A percentile compares a stretch with the other conserved stretches of the same genome.
phyloP scores from a whole-genome alignment of 2,888 invertebrate species.

The Drosophila nigritarsus region DNA sequence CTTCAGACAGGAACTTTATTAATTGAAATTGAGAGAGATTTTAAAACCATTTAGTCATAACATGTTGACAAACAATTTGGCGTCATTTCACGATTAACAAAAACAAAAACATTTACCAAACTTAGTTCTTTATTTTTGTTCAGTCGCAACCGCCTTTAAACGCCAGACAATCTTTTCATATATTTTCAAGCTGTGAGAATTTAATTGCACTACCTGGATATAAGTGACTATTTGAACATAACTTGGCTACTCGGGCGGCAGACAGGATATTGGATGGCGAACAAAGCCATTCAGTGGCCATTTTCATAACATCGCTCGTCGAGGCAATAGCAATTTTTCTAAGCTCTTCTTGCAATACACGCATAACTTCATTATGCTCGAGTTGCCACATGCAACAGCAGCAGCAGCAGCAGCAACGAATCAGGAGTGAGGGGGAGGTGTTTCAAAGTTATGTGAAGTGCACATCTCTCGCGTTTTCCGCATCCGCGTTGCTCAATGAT shows the following conservation, averaged over 20 bases:
- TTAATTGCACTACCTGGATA: constrained; percentile 24
- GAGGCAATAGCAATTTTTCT: constrained; percentile 58
- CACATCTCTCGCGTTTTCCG: constrained; percentile 72
- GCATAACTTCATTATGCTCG: constrained; percentile 70
- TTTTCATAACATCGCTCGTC: constrained; percentile 39
- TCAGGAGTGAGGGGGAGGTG: background rate
- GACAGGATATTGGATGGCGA: constrained; percentile 4
- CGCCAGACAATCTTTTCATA: background rate
- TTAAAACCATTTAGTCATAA: background rate
- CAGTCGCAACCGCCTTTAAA: background rate
- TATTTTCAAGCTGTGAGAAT: background rate
- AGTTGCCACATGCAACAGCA: constrained; percentile 51
- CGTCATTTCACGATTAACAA: background rate
- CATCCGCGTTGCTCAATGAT: constrained; percentile 79
- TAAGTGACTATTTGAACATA: constrained; percentile 6
- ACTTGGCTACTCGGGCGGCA: constrained; percentile 17
- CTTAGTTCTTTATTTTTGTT: background rate
- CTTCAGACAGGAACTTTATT: background rate
- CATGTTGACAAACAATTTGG: background rate
- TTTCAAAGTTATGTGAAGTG: constrained; percentile 45
- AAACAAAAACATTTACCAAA: background rate
- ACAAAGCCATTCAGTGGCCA: constrained; percentile 70
- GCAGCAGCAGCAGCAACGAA: constrained; percentile 3
- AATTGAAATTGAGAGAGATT: background rate
- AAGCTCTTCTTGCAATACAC: constrained; percentile 46